Base-by-base conservation (phyloP, 2,797 vertebrate species). In the Sternarchorhynchus goeldii region DNA sequence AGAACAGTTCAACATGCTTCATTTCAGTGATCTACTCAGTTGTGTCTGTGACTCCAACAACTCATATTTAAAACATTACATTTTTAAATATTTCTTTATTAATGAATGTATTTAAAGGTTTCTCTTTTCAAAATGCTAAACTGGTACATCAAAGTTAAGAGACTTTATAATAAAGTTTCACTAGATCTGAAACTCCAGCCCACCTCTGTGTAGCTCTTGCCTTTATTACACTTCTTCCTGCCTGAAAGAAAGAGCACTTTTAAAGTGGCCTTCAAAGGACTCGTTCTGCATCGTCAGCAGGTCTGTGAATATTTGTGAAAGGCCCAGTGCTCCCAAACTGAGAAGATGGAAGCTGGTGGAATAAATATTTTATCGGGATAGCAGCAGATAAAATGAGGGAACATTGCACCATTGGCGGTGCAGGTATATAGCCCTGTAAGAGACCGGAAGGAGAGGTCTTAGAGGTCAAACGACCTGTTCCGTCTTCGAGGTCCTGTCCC, bases 331-430 rank as follows among this genome's bases (percentile, higher is more conserved):
- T 79, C 32, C 25, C 39, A 69, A 82, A 82, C 73, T 29, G 31
- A 78, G 50, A 36, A 50, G 68, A 63, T 73, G 63, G 75, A 63
- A 75, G 55, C 31, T 77, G 39, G 32, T 18, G 53, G 58, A 63
- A 67, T 78, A 78, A 81, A 81, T 81, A 83, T 81, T 79, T 78
- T 71, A 85, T 85, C 66, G 32, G 41, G 53, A 75, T 57, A 56
- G 75, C 68, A 50, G 65, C 34, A 39, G 64, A 67, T 73, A 70
- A 66, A 69, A 76, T 34, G 21, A 45, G 45, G 59, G 67, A 69
- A 65, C 73, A 65, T 64, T 14, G 14, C 62, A 69, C 21, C 66
- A 53, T 53, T 63, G 36, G 72, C 73, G 50, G 55, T 69, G 25
- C 21, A 50, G 71, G 76, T 75, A 25, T 20, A 53, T 68, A 10